Base-by-base conservation (phyloP, 2,888 invertebrate genomes). In the Allophyes oxyacanthae region DNA sequence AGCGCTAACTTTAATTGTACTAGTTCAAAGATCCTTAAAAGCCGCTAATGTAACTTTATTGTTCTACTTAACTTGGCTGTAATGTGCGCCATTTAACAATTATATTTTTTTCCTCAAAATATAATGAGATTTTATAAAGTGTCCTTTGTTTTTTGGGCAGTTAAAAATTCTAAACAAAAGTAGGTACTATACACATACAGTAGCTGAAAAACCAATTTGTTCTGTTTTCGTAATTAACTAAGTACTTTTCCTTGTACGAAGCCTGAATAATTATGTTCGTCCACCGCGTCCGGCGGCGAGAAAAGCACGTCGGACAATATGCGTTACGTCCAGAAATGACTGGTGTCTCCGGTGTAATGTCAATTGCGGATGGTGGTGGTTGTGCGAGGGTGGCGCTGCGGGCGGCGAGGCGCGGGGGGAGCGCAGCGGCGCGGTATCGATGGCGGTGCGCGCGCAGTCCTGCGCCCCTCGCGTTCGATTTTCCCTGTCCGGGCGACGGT, bases 401-500 rank as follows among this genome's bases (percentile, higher is more conserved):
- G 81, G 61, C 78, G 78, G 79, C 58, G 74, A 71, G 65, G 64
- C 79, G 75, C 75, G 77, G 80, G 78, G 72, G 75, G 73, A 72
- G 76, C 63, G 77, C 68, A 70, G 72, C 69, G 78, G 78, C 74
- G 75, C 66, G 67, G 79, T 86, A 86, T 87, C 88, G 90, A 87
- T 83, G 88, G 85, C 89, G 86, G 68, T 86, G 91, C 89, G 91
- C 88, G 91, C 91, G 92, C 90, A 86, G 62, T 65, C 79, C 84
- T 85, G 84, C 86, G 84, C 88, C 85, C 86, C 86, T 81, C 81
- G 75, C 80, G 79, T 90, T 92, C 91, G 92, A 92, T 91, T 89
- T 89, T 88, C 87, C 82, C 77, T 63, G 84, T 82, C 86, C 82
- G 86, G 86, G 88, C 87, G 89, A 84, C 87, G 76, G 88, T 87